Evolutionary conservation across 2,888 invertebrate genomes (phyloP), one percentile per base, ranked within the genome.

Genomic region (Drosophila affinis): DNA sequence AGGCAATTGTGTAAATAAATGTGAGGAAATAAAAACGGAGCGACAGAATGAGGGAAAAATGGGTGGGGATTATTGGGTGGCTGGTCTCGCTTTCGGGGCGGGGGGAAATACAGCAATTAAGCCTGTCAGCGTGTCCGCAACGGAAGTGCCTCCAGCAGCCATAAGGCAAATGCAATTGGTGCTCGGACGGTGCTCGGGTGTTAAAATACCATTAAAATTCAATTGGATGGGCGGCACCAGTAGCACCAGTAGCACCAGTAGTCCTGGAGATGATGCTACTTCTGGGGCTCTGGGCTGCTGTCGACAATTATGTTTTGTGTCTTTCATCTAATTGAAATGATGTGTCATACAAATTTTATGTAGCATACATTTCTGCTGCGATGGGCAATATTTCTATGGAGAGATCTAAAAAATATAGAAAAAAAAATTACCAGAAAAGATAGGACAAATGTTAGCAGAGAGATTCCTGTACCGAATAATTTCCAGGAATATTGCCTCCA

Each of bases 311-410:
- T n/a, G n/a, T 39, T 27, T 27, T n/a, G 18, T 34, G 10, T 24
- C 29, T 27, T 17, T 21, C 58, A 17, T n/a, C 48, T 62, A 74
- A 64, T 67, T 68, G 59, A 68, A 65, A 62, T 63, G 32, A 67
- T 57, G 44, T 32, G 56, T 62, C 72, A 44, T 84, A 68, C 79
- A 62, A 46, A 63, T 58, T 59, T 72, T 69, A 73, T 78, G 74
- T 81, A 77, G 85, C 81, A 82, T 81, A 81, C 76, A 81, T 82
- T 75, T 59, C 62, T 63, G 85, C 76, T 62, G 60, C 70, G 57
- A 12, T 27, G 14, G 27, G 57, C 70, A 54, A 47, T 57, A 10
- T 56, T 48, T 21, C n/a, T 7, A 21, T 58, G 17, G 7, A 27
- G 32, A 17, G 27, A 69, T 17, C 48, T 21, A n/a, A 57, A 12